These are phyloP conservation scores for Atta colombica DNA, from an alignment of 1,140 invertebrate species.

Conservation along the genomic window DNA sequence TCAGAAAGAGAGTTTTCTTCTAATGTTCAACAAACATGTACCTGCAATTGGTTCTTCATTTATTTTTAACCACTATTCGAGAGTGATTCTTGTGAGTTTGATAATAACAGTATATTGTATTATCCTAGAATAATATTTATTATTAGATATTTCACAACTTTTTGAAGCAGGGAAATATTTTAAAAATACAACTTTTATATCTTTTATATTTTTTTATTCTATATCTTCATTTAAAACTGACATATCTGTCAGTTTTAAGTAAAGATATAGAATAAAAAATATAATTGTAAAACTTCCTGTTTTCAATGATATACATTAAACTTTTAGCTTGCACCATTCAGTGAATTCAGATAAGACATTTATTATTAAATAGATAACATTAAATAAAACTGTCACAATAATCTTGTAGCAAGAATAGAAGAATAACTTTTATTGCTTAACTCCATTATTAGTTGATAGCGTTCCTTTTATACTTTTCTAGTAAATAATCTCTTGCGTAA, in stretches of 20 bases:
- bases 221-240: not conserved
- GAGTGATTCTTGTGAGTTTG: not conserved
- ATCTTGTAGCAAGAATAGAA: conserved; percentile 7
- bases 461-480: not conserved
- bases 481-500: conserved; percentile 13
- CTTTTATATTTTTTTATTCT: not conserved
- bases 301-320: not conserved
- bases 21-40: conserved; percentile 11
- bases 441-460: not conserved
- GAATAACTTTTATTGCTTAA: conserved; percentile 15
- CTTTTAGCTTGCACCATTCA: not conserved
- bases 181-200: not conserved
- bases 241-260: not conserved
- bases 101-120: not conserved
- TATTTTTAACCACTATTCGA: conserved; percentile 16
- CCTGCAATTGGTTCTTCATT: not conserved
- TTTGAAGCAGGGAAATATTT: not conserved
- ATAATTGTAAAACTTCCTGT: not conserved
- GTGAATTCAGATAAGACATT: conserved; percentile 28
- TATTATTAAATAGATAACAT: conserved; percentile 24
- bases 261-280: too few relatives aligned
- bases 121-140: not conserved
- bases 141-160: not conserved
- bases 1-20: not conserved
- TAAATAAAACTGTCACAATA: conserved; percentile 14